Evolutionary conservation across 2,113 vertebrate species (phyloP), one percentile per base, ranked within the genome.

Genomic region (Poeciliopsis occidentalis): DNA sequence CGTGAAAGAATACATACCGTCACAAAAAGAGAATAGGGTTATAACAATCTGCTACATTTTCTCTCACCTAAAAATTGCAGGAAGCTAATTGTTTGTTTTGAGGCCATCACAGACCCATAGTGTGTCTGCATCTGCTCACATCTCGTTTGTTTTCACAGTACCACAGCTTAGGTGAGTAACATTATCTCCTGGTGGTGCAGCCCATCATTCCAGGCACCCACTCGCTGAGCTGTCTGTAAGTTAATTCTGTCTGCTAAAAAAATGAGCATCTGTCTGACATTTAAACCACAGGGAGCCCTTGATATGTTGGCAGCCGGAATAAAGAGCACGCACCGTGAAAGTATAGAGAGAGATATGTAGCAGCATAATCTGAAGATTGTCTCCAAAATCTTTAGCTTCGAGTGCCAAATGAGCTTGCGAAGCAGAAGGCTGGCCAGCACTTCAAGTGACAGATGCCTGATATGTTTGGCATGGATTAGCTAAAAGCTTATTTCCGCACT

Each of bases 381-480:
- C n/a, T n/a, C n/a, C 10, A 37, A 85, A 85, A 90, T 91, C 75
- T 88, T 85, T 78, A 44, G 78, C 74, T 88, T 77, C 68, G 62
- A 71, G 78, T 76, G 82, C 88, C 89, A 89, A 89, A 87, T 81
- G 72, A 86, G 85, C 80, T 88, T 60, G 69, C 39, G 54, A 86
- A 72, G 81, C 84, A 85, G 79, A 85, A 88, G 76, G 69, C 82
- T 87, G 89, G 84, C 85, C 80, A 30, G 63, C 31, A 17, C 80
- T 67, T 73, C 79, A 67, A 93, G 83, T 89, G 92, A 93, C 93
- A 94, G 92, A 92, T 93, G 93, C 90, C 90, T 89, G 89, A 84
- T 90, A 89, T 89, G 91, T 88, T 88, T 91, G 90, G 88, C 79
- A 71, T 79, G 88, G 87, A 93, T 91, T 89, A 89, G 81, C 90